Evolutionary conservation across 2,888 invertebrate species (phyloP).

Genomic region (Germaria angustata): DNA sequence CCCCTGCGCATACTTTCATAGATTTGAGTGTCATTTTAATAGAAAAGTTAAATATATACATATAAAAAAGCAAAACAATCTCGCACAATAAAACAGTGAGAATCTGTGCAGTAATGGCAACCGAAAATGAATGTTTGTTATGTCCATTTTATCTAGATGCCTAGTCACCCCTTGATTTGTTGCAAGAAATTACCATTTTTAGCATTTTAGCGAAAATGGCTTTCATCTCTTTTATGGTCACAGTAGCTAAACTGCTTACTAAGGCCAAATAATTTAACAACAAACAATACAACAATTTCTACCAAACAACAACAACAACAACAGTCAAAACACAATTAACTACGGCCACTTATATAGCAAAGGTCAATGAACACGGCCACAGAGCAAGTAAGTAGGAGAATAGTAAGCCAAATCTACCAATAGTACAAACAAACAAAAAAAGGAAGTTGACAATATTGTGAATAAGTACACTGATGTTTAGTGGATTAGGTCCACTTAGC

Average conservation of each 20-base stretch:
- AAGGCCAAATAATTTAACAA: conserved; percentile 34
- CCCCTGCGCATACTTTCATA: conserved; percentile 39
- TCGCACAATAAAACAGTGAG: conserved; percentile 42
- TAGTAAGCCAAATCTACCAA: conserved; percentile 15
- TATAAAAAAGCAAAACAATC: conserved; percentile 23
- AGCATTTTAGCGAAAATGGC: conserved; percentile 71
- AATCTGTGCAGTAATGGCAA: conserved; percentile 42
- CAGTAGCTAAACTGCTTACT: conserved; percentile 55
- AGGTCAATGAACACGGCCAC: conserved; percentile 58
- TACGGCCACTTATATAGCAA: conserved; percentile 27
- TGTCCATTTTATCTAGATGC: conserved; percentile 78
- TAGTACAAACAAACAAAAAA: too few species aligned
- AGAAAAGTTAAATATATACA: too few species aligned
- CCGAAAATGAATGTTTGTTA: conserved; percentile 68
- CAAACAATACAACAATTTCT: conserved; percentile 14
- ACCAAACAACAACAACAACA: conserved; percentile 21
- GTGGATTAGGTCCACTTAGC: too few species aligned
- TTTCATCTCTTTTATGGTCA: conserved; percentile 29
- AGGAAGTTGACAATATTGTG: neutral
- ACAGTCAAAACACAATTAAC: conserved; percentile 20
- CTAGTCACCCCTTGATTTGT: conserved; percentile 79
- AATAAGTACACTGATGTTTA: too few species aligned
- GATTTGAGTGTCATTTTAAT: conserved; percentile 40
- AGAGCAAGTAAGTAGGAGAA: conserved; percentile 46
- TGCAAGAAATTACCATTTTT: conserved; percentile 77